Conservation (phyloP, 30 jellyfish, hydroid and myxozoan species). For the Mastigias papua region DNA sequence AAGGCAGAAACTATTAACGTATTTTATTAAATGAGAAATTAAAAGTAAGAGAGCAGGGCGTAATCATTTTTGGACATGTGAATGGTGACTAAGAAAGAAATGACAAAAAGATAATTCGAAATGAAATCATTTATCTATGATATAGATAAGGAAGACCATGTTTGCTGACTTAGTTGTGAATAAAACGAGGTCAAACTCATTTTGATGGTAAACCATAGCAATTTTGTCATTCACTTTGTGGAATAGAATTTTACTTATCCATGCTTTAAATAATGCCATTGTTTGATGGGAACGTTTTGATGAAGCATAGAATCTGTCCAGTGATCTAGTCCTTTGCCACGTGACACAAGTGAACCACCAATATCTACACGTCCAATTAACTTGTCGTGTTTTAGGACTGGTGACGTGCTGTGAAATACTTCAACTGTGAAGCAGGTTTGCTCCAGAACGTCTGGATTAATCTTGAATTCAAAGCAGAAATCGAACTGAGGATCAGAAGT, state of each 20-base stretch:
- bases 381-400: constrained; percentile 83
- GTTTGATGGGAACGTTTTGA: constrained; percentile 75
- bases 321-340: constrained; percentile 93
- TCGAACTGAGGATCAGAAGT: constrained; percentile 76
- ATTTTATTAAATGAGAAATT: too few species aligned
- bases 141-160: too few species aligned
- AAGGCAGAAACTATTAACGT: too few species aligned
- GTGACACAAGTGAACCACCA: constrained; percentile 92
- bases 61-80: too few species aligned
- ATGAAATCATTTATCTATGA: too few species aligned
- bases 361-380: constrained; percentile 72
- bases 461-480: constrained; percentile 83
- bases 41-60: too few species aligned
- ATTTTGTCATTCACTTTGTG: not conserved
- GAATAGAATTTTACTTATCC: not conserved
- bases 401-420: constrained; percentile 80
- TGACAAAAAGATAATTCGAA: too few species aligned
- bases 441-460: constrained; percentile 72
- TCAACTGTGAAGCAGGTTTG: constrained; percentile 84
- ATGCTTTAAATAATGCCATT: constrained; percentile 76
- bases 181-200: too few species aligned
- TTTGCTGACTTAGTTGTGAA: too few species aligned
- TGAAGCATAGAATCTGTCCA: constrained; percentile 74
- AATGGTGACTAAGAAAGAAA: too few species aligned
- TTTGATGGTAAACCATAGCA: too few species aligned